Evolutionary conservation across 1,140 invertebrate genomes (phyloP).

Genomic region (Heliconius hermathena): DNA sequence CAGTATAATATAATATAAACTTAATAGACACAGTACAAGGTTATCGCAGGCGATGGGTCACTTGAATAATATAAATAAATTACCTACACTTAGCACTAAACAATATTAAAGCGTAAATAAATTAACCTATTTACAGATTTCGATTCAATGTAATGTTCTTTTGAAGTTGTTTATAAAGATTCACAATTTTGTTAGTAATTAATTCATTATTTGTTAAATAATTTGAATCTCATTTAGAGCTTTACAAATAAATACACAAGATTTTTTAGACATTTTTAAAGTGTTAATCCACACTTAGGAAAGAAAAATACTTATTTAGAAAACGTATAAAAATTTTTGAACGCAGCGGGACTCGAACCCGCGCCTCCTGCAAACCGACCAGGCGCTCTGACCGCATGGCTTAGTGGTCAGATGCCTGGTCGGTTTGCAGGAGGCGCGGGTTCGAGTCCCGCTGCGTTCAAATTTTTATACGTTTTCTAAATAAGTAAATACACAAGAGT

Average conservation of each 20-base stretch:
- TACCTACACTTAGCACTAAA: neutral
- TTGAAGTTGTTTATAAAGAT: neutral
- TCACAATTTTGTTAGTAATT: neutral
- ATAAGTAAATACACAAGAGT: no score
- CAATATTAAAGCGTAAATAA: neutral
- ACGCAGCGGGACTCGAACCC: no score
- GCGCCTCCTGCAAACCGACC: no score
- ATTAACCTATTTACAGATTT: slow-evolving; percentile 10
- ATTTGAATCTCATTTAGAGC: neutral
- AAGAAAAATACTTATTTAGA: no score
- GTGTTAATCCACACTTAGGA: no score
- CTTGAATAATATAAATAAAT: neutral
- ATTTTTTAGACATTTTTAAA: no score
- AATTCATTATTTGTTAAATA: neutral
- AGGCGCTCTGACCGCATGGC: no score
- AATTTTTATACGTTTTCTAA: no score
- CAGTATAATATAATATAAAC: slow-evolving; percentile 3
- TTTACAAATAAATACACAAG: neutral
- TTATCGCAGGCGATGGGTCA: slow-evolving; percentile 2
- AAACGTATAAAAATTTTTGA: no score
- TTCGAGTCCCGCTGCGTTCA: no score
- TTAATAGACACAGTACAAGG: slow-evolving; percentile 4
- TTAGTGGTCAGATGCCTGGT: no score
- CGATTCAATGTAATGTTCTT: neutral
- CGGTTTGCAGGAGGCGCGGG: no score